Base-by-base conservation (phyloP, 2,113 vertebrate genomes). In the Leiothrix lutea region DNA sequence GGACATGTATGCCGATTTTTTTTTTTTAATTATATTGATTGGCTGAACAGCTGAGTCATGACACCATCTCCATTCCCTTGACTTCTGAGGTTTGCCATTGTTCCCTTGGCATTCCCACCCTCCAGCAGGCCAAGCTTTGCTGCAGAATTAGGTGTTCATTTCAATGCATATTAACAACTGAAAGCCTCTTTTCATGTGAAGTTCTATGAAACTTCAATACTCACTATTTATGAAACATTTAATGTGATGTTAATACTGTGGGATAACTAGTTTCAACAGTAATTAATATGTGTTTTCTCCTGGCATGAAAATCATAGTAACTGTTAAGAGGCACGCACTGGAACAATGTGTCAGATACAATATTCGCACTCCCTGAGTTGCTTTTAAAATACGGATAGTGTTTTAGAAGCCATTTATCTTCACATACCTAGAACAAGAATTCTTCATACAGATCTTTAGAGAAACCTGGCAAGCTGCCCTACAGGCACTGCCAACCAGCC, bases 361-460 rank as follows among this genome's bases (percentile, higher is more conserved):
- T 91, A 95, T 65, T 81, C 96, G 75, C 54, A 89, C 38, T 64
- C 61, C 31, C 53, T 82, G 79, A 94, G 40, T 92, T 35, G 19
- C 82, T 97, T 97, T 69, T 66, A 65, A 95, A 90, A 84, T 70
- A 69, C n/a, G 88, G 50, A 88, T 73, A 82, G 33, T 75, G 22
- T 67, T 96, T 96, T 81, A 86, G 53, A 96, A 95, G 57, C 62
- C 12, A 48, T 87, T 86, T 94, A 83, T 67, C 57, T 95, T 95
- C 47, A 45, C 65, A 66, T 89, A 94, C 86, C 36, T 64, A 94
- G 67, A 80, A 71, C 19, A 86, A 53, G 35, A 87, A 71, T 92
- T 95, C 45, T 94, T 73, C 64, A 31, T 47, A 53, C 19, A 74
- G 80, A 28, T 53, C 28, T 38, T 62, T 33, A 26, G 26, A 58